phyloP scores from a whole-genome alignment of 2,113 vertebrate species.

The Naja naja region DNA sequence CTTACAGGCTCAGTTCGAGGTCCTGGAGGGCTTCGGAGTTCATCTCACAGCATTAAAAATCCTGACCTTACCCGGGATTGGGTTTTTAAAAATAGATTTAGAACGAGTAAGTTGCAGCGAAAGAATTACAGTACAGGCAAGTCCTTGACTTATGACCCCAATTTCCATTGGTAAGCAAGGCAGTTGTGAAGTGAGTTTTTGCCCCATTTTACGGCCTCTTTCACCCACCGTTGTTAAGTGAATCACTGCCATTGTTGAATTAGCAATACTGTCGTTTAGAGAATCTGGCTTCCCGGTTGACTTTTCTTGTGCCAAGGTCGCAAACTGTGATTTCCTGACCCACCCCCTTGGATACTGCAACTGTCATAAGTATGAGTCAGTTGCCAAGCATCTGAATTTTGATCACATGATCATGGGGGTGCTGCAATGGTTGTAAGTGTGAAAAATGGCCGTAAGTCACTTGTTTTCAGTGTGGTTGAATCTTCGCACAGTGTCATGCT shows the following conservation, averaged over 20 bases:
- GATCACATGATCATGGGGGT: no score
- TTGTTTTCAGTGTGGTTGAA: no score
- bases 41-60: no score
- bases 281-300: neutral
- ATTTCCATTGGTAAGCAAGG: neutral
- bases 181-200: neutral
- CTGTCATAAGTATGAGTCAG: neutral
- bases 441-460: no score
- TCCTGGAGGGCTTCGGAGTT: neutral
- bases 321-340: neutral
- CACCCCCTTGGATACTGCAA: neutral
- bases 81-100: neutral
- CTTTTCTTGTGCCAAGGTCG: neutral
- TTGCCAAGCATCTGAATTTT: neutral
- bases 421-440: no score
- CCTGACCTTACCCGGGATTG: neutral
- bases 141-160: accelerated
- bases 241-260: neutral
- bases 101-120: neutral
- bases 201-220: neutral
- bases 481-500: no score
- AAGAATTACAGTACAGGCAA: neutral
- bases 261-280: no score
- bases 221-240: neutral
- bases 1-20: neutral